phyloP scores from a whole-genome alignment of 2,888 invertebrate genomes.

The Troides oblongomaculatus region DNA sequence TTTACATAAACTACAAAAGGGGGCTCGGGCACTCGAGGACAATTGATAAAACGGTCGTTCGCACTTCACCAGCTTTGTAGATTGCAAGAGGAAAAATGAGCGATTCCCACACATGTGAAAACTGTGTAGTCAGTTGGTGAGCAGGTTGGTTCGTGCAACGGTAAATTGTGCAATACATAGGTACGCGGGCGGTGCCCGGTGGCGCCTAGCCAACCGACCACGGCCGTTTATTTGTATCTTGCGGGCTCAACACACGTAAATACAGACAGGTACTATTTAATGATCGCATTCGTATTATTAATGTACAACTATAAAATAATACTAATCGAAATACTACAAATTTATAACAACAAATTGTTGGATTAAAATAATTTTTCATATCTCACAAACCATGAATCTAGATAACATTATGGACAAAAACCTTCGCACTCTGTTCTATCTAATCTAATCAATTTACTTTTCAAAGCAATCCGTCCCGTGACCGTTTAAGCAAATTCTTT shows the following conservation, averaged over 20 bases:
- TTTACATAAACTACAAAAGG: slow-evolving; percentile 16
- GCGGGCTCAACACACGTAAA: slow-evolving; percentile 26
- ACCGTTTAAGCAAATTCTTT: slow-evolving; percentile 23
- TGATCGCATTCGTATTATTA: slow-evolving; percentile 12
- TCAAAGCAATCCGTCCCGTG: slow-evolving; percentile 18
- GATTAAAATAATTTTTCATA: background rate
- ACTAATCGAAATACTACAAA: slow-evolving; percentile 10
- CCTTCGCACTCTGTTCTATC: slow-evolving; percentile 23
- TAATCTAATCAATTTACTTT: slow-evolving; percentile 26
- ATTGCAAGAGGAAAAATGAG: background rate
- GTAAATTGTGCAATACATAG: slow-evolving; percentile 40
- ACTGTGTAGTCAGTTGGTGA: slow-evolving; percentile 12
- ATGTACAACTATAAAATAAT: background rate
- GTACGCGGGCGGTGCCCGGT: slow-evolving; percentile 37
- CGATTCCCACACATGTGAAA: slow-evolving; percentile 17
- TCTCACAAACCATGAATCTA: slow-evolving; percentile 18
- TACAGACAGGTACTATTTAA: slow-evolving; percentile 32
- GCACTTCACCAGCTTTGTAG: background rate
- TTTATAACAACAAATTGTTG: background rate
- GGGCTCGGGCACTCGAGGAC: background rate
- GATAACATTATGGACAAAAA: slow-evolving; percentile 21
- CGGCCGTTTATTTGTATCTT: slow-evolving; percentile 50
- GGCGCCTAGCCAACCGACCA: slow-evolving; percentile 48
- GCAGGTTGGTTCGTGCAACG: slow-evolving; percentile 26
- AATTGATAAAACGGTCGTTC: slow-evolving; percentile 11